Evolutionary conservation across 1,140 invertebrate species (phyloP).

Genomic region (Maniola jurtina): DNA sequence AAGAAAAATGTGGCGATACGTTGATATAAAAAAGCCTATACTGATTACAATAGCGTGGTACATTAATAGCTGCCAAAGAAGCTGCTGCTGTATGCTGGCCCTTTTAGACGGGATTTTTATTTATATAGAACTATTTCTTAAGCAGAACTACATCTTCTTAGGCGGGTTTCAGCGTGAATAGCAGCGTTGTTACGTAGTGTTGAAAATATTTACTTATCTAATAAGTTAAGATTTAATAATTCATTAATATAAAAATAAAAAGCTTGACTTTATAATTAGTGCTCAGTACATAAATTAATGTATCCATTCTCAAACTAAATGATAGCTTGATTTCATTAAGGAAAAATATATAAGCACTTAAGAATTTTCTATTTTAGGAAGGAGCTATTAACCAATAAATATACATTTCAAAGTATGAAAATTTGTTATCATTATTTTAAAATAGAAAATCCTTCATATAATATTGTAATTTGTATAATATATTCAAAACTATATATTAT

Average conservation of each 20-base stretch:
- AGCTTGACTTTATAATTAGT: conserved; percentile 1
- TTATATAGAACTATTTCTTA: conserved; percentile 1
- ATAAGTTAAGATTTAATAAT: background rate
- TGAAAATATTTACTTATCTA: conserved; percentile 9
- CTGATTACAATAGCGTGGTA: conserved; percentile 13
- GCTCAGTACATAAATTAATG: background rate
- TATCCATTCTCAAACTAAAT: conserved; percentile 5
- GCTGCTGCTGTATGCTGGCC: background rate
- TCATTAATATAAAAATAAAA: background rate
- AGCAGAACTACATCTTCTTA: conserved; percentile 24
- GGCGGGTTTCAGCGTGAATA: conserved; percentile 25
- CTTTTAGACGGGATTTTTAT: background rate
- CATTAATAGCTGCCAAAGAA: conserved; percentile 20
- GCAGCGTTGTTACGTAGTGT: conserved; percentile 17
- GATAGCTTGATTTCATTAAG: background rate
- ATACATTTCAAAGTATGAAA: no score
- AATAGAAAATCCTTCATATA: conserved; percentile 1
- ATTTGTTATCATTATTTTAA: no score
- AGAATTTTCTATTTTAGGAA: background rate
- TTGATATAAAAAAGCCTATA: conserved; percentile 6
- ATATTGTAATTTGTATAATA: background rate
- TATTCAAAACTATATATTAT: background rate
- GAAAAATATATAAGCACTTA: background rate
- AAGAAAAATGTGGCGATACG: background rate
- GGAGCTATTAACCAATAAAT: background rate